Base-by-base conservation (phyloP, 2,113 vertebrate genomes). In the Oncorhynchus kisutch region DNA sequence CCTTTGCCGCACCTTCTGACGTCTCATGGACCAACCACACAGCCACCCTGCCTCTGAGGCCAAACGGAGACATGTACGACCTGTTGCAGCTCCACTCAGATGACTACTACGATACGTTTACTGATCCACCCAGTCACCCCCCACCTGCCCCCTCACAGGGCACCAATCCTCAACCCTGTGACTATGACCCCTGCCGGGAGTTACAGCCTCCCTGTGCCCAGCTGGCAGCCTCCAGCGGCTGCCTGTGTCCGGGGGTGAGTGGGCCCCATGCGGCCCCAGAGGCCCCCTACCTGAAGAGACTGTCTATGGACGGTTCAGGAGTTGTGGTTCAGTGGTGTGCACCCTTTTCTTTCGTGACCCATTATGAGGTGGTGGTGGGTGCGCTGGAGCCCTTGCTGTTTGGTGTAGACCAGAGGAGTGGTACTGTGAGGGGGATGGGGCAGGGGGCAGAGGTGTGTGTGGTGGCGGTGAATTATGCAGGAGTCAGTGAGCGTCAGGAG, bases 321-420 rank as follows among this genome's bases (percentile, higher is more conserved):
- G 78, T 93, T 0, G 66, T 84, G 1, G 62, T 91, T 6, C 24
- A 31, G 16, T 94, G 94, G 94, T 94, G 94, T 5, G 88, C 90
- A 0, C 92, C 94, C 0, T 0, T 70, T n/a, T 93, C 93, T 0
- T 4, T 68, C 0, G 78, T 94, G 62, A 87, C 77, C n/a, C 1
- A 1, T 1, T 94, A 91, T 25, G 1, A 12, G 5, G 84, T 93
- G 76, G 76, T 24, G 20, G 87, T 91, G 0, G 84, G 67, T 1
- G 89, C 76, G 3, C 2, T 73, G 3, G 67, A 86, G 5, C 67
- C 2, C 59, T 11, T 6, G 12, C 25, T 0, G 3, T 57, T 87
- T 1, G 78, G 3, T 13, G 2, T 1, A 2, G 18, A 66, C 1
- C n/a, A 8, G 1, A 84, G 91, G 39, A 87, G 76, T 2, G 78